These are phyloP conservation scores for Morphnarchus princeps DNA, from an alignment of 2,113 vertebrate genomes.

Conservation along the genomic window DNA sequence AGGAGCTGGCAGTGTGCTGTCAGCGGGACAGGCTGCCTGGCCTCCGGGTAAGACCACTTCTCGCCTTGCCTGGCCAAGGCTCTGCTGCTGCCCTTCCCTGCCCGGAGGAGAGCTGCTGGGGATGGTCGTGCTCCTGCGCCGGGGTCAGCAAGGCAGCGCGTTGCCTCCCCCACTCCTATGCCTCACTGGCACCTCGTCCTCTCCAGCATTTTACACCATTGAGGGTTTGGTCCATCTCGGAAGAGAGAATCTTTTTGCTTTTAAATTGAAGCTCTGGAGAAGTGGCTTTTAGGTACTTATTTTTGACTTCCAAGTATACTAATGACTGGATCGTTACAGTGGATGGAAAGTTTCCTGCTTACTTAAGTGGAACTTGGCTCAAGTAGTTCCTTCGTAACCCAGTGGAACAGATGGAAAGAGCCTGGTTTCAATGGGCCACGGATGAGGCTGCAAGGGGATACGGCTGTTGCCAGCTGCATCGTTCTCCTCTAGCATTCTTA, in stretches of 20 bases:
- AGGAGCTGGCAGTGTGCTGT: fast-evolving
- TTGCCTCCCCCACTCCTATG: background rate
- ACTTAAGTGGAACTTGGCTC: background rate
- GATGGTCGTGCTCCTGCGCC: fast-evolving
- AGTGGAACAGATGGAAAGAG: background rate
- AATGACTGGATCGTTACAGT: background rate
- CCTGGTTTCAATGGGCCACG: fast-evolving
- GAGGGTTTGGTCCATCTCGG: too few species aligned
- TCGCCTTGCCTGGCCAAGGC: background rate
- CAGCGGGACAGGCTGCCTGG: too few species aligned
- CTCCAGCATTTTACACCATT: background rate
- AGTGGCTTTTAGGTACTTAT: background rate
- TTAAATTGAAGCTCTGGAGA: background rate
- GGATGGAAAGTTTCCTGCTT: background rate
- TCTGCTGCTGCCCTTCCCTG: background rate
- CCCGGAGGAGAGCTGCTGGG: background rate
- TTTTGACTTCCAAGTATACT: background rate
- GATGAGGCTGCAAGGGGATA: background rate
- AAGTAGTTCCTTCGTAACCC: background rate
- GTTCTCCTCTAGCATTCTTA: background rate
- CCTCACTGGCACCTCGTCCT: background rate
- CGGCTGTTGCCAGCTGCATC: fast-evolving
- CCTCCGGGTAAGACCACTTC: fast-evolving
- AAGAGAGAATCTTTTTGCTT: background rate
- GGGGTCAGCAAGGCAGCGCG: fast-evolving